phyloP scores from a whole-genome alignment of 2,113 vertebrate species.

The Bolborhynchus lineola region DNA sequence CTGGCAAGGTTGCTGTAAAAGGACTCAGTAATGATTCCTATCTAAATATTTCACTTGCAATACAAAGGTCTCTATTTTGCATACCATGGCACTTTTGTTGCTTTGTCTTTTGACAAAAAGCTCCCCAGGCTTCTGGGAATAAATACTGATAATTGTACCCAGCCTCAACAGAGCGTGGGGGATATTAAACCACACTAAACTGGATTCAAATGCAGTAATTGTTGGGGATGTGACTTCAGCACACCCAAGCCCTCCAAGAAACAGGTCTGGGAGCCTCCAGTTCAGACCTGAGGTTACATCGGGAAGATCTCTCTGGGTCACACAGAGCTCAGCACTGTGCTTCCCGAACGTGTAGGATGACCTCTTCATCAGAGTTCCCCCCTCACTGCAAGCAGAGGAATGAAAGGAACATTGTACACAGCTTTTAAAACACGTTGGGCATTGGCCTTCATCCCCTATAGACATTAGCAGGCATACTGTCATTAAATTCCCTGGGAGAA shows the following conservation, averaged over 20 bases:
- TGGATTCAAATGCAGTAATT: not conserved
- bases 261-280: not conserved
- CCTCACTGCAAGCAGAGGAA: not conserved
- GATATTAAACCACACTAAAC: not conserved
- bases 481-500: not conserved
- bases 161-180: not conserved
- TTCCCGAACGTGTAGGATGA: not conserved
- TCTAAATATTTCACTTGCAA: slow-evolving; percentile 76
- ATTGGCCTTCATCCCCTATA: not conserved
- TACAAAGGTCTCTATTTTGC: slow-evolving; percentile 67
- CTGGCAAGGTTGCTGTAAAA: slow-evolving; percentile 67
- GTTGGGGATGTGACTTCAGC: not conserved
- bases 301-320: not conserved
- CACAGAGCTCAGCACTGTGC: not conserved
- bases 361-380: not conserved
- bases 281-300: not conserved
- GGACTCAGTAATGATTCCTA: slow-evolving; percentile 63
- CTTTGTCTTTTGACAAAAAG: slow-evolving; percentile 46
- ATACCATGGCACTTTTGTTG: slow-evolving; percentile 38
- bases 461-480: not conserved
- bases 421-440: not conserved
- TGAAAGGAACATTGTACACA: not conserved
- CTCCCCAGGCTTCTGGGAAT: slow-evolving; percentile 37
- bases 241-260: not conserved
- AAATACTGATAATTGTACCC: slow-evolving; percentile 47